Base-by-base conservation (phyloP, 2,888 invertebrate species). In the Rotaria sp. region DNA sequence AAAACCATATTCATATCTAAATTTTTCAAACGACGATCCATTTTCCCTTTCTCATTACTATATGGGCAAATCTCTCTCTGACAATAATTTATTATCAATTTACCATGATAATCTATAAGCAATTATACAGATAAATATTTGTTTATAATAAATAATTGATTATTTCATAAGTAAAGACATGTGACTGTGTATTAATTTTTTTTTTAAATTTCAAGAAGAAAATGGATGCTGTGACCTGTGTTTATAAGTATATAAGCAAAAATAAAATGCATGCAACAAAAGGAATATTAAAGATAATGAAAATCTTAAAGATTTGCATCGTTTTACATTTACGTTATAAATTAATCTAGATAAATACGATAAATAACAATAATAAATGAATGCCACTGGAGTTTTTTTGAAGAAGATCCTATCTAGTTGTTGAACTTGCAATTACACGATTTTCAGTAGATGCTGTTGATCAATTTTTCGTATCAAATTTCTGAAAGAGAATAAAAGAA, bases 251-350 rank as follows among this genome's bases (percentile, higher is more conserved):
- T 48, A 48, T 30, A 59, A 59, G n/a, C 11, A 59, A 59, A 57
- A 57, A n/a, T n/a, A 57, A 57, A 59, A 59, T 30, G 30, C 59
- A 59, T 13, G 30, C 45, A 15, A 59, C n/a, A 30, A 59, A 59
- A 59, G 59, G 30, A 59, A 59, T 59, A 59, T 59, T 59, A 59
- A 59, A 59, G 59, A 59, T 59, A 59, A 59, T 59, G 59, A 59
- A 59, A 30, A 30, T 59, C n/a, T 11, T 59, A 59, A 30, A 59
- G 59, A 59, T 59, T 30, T 59, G 59, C 59, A 59, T 59, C 59
- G 59, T 59, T n/a, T 59, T n/a, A 59, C 59, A 59, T 59, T 30
- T 30, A 59, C 59, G 30, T 59, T 10, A 59, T 30, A 59, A 59
- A 59, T 59, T 59, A 59, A 59, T 30, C 59, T 59, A 59, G 59